Evolutionary conservation across 2,797 vertebrate genomes (phyloP), one percentile per base, ranked within the genome.

Genomic region (Philypnodon macrostomus): DNA sequence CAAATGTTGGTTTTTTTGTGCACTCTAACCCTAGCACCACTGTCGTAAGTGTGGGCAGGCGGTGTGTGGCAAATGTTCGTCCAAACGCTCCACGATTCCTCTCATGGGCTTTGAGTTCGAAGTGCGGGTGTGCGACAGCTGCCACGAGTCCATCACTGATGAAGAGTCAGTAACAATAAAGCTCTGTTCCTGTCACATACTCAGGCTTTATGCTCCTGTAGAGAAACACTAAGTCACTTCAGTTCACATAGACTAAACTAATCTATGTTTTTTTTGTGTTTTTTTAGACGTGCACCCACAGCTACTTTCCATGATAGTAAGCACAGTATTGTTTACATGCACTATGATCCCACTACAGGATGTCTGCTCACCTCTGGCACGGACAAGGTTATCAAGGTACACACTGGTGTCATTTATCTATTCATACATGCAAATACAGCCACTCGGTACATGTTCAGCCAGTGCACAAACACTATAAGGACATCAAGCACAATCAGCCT

Each of bases 81-180:
- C 97, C 67, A 94, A 91, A 53, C 93, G 94, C 46, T 98, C 96
- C 63, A 93, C 93, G 71, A 98, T 98, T 82, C 97, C 96, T 0
- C 88, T 98, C 60, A 96, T 99, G 95, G 97, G 96, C 27, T 99
- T 99, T 0, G 97, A 99, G 87, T 98, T 98, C 2, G 91, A 94
- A 85, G 97, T 98, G 75, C 89, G 97, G 14, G 94, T 98, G 82
- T 99, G 97, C 1, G 95, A 99, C 75, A 90, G 88, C 87, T 99
- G 97, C 82, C 88, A 94, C 0, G 93, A 94, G 71, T 94, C 95
- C 79, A 98, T 99, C 80, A 98, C 93, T 0, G 96, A 99, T 4
- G 93, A 99, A 63, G 94, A 99, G 97, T 98, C 81, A 96, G 97
- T 94, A 56, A 44, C 53, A 55, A 38, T 54, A 26, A 0, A 37